Base-by-base conservation (phyloP, 2,113 vertebrate species). In the Rhinolophus sinicus region DNA sequence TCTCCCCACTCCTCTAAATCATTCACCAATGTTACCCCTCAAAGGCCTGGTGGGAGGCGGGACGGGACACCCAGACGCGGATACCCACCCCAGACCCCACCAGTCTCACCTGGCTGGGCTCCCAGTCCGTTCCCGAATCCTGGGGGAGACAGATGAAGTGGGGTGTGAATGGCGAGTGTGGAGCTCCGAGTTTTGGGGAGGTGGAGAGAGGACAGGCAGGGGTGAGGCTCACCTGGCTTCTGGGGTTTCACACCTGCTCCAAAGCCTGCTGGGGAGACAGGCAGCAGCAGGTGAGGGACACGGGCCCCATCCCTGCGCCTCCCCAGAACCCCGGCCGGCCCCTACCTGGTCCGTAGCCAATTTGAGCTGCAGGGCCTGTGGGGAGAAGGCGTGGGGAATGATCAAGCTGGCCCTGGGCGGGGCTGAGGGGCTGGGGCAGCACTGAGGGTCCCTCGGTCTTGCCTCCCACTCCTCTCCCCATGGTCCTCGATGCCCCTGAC, bases 41-140 rank as follows among this genome's bases (percentile, higher is more conserved):
- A 8, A 28, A 77, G 67, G 33, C 33, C 35, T 58, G 9, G 38
- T 13, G 8, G 83, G n/a, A n/a, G 67, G 35, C 21, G 33, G 50
- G 40, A 82, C 52, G 65, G 76, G 58, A 33, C 15, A 18, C 54
- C 44, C 56, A 69, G n/a, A 2, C 30, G 24, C 22, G 16, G n/a
- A 54, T 9, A 38, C 30, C 47, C 21, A 64, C 47, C 47, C 47
- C 9, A 50, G 47, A 6, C 3, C 47, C 35, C 24, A 50, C 8
- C 6, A n/a, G 33, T n/a, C 50, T 94, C 56, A 75, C 81, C 95
- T 96, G 72, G 26, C 35, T 81, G 82, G 65, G 72, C 26, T 86
- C 83, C 67, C 35, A 82, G 87, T 18, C 47, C 22, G 0, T 52
- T 80, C 70, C 67, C 12, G 2, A n/a, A 50, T 50, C 64, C 88